These are phyloP conservation scores for Neosilurus hyrtlii DNA, from an alignment of 2,797 vertebrate genomes.

Conservation along the genomic window DNA sequence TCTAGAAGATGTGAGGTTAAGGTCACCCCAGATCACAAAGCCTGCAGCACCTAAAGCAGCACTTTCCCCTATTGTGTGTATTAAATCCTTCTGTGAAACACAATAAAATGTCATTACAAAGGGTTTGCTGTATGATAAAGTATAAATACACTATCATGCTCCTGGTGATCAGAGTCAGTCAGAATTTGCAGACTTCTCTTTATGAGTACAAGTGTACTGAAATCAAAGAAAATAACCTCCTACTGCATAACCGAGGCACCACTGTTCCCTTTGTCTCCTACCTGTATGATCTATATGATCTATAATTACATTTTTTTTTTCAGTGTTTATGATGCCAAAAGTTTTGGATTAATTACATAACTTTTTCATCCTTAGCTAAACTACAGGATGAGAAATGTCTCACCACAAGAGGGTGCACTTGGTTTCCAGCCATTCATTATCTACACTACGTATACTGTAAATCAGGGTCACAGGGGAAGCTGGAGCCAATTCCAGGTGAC, in stretches of 20 bases:
- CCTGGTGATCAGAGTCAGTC: not conserved
- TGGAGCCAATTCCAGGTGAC: too few species aligned
- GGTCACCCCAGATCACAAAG: constrained; percentile 78
- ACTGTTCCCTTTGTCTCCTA: not conserved
- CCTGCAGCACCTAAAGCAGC: constrained; percentile 78
- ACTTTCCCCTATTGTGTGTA: constrained; percentile 77
- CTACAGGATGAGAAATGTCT: not conserved
- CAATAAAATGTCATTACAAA: constrained; percentile 1
- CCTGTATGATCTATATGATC: not conserved
- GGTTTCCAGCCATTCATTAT: not conserved
- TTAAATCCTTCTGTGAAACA: constrained; percentile 73
- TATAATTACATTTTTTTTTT: not conserved
- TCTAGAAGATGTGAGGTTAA: constrained; percentile 78
- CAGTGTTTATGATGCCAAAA: not conserved
- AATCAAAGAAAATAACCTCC: not conserved
- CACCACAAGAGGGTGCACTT: constrained; percentile 47
- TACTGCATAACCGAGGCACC: not conserved
- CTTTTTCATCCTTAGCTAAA: not conserved
- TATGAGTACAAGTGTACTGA: not conserved
- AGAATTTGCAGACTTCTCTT: not conserved
- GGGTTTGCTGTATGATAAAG: not conserved
- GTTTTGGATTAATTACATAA: not conserved
- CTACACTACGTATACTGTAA: too few species aligned
- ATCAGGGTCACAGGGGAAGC: too few species aligned
- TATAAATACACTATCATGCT: not conserved